A percentile compares a stretch with the other conserved stretches of the same genome.
These are phyloP conservation scores for Candidula unifasciata DNA, from an alignment of 2,888 invertebrate species.

Conservation along the genomic window DNA sequence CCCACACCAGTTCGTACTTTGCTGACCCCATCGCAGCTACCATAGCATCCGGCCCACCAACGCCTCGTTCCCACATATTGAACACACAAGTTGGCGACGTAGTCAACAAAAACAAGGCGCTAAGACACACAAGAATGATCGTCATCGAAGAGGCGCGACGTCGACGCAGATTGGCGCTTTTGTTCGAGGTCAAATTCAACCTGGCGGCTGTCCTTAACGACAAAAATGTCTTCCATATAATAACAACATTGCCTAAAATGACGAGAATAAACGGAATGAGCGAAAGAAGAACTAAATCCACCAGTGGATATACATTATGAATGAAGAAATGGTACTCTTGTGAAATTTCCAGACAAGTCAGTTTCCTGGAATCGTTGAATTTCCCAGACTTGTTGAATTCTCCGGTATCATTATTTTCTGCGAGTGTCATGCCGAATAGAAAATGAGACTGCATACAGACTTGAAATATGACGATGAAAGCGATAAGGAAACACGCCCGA, in stretches of 20 bases:
- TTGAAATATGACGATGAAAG: constrained; percentile 54
- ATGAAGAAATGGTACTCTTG: constrained; percentile 57
- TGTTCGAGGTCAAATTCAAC: constrained; percentile 35
- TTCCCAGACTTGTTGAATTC: too few species aligned
- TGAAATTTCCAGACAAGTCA: constrained; percentile 20
- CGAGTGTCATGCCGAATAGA: constrained; percentile 58
- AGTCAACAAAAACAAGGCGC: constrained; percentile 52
- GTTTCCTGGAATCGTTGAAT: too few species aligned
- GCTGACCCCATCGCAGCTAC: background rate
- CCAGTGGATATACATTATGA: constrained; percentile 63
- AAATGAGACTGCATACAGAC: constrained; percentile 59
- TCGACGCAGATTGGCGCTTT: constrained; percentile 23
- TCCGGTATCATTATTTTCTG: too few species aligned
- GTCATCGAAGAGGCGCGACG: constrained; percentile 51
- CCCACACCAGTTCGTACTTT: constrained; percentile 48
- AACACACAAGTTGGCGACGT: constrained; percentile 54
- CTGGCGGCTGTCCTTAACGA: constrained; percentile 53
- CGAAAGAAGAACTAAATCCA: constrained; percentile 65
- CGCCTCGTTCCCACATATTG: constrained; percentile 50
- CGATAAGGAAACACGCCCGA: constrained; percentile 52
- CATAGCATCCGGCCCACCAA: background rate
- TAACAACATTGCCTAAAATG: constrained; percentile 64
- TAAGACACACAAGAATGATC: constrained; percentile 47
- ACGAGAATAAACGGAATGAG: constrained; percentile 65
- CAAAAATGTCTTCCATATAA: constrained; percentile 61